Conservation (phyloP, 2,888 invertebrate species). For the Chrysodeixis includens region DNA sequence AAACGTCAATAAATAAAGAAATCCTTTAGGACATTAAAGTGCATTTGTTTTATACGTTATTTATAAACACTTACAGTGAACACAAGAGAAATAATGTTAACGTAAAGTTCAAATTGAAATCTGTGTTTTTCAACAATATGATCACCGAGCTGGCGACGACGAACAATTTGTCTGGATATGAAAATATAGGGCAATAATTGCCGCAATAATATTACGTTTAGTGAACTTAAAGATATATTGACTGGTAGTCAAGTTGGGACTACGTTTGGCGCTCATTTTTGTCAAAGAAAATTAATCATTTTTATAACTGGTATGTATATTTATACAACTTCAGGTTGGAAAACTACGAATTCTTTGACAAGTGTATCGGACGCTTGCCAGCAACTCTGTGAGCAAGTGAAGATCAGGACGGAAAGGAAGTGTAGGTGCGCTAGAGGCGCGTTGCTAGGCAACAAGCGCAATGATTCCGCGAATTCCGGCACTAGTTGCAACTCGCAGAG, state of each 20-base stretch:
- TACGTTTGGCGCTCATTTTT: no score
- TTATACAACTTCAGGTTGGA: slow-evolving; percentile 92
- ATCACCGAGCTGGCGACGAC: neutral
- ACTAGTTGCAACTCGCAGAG: slow-evolving; percentile 95
- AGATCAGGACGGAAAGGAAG: slow-evolving; percentile 96
- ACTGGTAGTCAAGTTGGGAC: no score
- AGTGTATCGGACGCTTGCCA: slow-evolving; percentile 92
- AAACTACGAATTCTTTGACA: slow-evolving; percentile 92
- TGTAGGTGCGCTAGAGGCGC: slow-evolving; percentile 90
- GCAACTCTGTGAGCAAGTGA: slow-evolving; percentile 95
- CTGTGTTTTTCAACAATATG: neutral
- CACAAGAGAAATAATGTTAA: neutral
- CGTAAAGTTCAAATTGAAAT: neutral
- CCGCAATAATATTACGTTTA: no score
- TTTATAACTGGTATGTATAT: neutral
- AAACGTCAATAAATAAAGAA: slow-evolving; percentile 33
- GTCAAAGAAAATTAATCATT: no score
- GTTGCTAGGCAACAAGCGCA: slow-evolving; percentile 89
- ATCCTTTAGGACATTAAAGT: neutral
- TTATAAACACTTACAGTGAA: no score
- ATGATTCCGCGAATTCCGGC: slow-evolving; percentile 93
- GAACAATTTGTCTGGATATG: no score
- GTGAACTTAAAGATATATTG: no score
- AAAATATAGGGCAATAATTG: no score
- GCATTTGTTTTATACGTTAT: no score